A percentile compares a stretch with the other conserved stretches of the same genome.
Conservation (phyloP, 2,797 vertebrate species). For the Sebastes matsubarae region DNA sequence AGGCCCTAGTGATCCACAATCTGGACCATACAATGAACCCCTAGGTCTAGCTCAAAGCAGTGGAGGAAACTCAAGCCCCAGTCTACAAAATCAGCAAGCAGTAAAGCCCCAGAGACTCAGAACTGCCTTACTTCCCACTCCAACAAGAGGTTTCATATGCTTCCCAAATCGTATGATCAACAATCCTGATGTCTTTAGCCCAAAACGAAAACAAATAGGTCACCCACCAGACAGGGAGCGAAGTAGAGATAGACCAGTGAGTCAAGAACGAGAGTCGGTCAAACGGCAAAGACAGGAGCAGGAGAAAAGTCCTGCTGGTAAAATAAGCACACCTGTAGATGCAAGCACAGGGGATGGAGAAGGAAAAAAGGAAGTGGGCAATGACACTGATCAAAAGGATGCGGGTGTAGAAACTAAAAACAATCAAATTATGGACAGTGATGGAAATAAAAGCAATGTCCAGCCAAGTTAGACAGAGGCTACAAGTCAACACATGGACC, state of each 20-base stretch:
- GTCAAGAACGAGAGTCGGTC: slow-evolving; percentile 62
- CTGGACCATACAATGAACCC: slow-evolving; percentile 48
- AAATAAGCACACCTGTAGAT: slow-evolving; percentile 59
- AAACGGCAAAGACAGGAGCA: slow-evolving; percentile 44
- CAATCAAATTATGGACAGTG: background rate
- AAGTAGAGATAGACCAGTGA: slow-evolving; percentile 79
- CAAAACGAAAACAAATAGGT: slow-evolving; percentile 47
- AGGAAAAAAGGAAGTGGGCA: slow-evolving; percentile 69
- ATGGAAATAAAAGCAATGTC: slow-evolving; percentile 41
- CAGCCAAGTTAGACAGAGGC: slow-evolving; percentile 65
- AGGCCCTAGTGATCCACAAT: slow-evolving; percentile 43
- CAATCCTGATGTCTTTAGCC: slow-evolving; percentile 72
- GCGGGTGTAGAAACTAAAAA: slow-evolving; percentile 30
- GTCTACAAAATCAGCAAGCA: slow-evolving; percentile 65
- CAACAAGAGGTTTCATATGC: slow-evolving; percentile 77
- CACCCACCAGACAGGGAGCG: slow-evolving; percentile 69
- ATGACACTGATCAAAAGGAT: slow-evolving; percentile 17
- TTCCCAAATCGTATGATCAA: slow-evolving; percentile 67
- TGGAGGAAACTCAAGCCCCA: slow-evolving; percentile 68
- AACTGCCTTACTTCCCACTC: slow-evolving; percentile 90
- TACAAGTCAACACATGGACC: slow-evolving; percentile 74
- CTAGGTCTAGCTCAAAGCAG: slow-evolving; percentile 67
- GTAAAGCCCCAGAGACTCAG: slow-evolving; percentile 82
- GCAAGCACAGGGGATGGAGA: slow-evolving; percentile 56
- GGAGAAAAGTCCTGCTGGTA: slow-evolving; percentile 63